phyloP scores from a whole-genome alignment of 1,140 invertebrate genomes.

The Episyrphus balteatus region DNA sequence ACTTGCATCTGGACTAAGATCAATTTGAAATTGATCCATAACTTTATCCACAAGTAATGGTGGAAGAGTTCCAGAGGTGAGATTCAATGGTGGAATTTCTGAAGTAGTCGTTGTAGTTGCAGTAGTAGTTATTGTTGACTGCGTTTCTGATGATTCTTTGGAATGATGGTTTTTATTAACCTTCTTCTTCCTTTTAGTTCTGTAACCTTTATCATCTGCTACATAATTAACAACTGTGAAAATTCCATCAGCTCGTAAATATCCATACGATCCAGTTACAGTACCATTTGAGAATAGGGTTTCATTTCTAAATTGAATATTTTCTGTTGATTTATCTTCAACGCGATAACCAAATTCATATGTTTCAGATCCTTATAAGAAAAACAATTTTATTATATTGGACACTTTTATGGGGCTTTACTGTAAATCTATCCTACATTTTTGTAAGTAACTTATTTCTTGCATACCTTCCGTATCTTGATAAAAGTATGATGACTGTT shows the following conservation, averaged over 20 bases:
- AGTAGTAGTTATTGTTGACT: too few species aligned
- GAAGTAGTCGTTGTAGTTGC: too few species aligned
- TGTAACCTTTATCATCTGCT: conserved; percentile 30
- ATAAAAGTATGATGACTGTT: conserved; percentile 15
- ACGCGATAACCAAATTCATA: conserved; percentile 60
- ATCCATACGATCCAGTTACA: conserved; percentile 55
- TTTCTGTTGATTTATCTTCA: conserved; percentile 46
- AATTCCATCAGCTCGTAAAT: conserved; percentile 48
- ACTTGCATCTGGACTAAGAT: too few species aligned
- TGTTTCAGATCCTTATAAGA: conserved; percentile 42
- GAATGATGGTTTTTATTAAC: too few species aligned
- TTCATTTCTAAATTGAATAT: conserved; percentile 55
- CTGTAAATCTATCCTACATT: not conserved
- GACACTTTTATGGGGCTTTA: not conserved
- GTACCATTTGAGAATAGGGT: conserved; percentile 52
- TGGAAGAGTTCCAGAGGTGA: too few species aligned
- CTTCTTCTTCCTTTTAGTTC: too few species aligned
- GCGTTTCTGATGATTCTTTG: too few species aligned
- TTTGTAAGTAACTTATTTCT: not conserved
- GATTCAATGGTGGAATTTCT: too few species aligned
- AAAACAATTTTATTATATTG: not conserved
- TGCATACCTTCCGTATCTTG: conserved; percentile 28
- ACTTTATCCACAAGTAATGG: too few species aligned
- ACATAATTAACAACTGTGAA: conserved; percentile 46
- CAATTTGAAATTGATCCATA: too few species aligned